A percentile compares a stretch with the other conserved stretches of the same genome.
phyloP scores from a whole-genome alignment of 2,888 invertebrate species.

The Agrotis ipsilon region DNA sequence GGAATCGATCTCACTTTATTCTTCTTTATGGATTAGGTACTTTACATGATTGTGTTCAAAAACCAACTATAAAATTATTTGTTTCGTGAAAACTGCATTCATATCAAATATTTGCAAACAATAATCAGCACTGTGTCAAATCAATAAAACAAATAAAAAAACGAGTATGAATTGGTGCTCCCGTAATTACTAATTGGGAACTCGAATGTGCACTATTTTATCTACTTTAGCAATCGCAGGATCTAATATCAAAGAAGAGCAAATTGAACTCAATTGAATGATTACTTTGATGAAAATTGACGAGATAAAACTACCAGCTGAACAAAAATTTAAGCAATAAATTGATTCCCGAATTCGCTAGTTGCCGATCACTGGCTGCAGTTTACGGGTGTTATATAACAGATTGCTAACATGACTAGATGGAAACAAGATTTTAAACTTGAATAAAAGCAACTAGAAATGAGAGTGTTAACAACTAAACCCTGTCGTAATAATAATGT shows the following conservation, averaged over 20 bases:
- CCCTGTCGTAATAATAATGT: not conserved
- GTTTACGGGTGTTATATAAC: conserved; percentile 13
- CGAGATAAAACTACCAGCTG: conserved; percentile 48
- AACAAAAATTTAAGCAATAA: conserved; percentile 50
- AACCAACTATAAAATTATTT: not conserved
- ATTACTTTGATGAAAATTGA: conserved; percentile 58
- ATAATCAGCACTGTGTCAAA: not conserved
- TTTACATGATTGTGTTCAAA: not conserved
- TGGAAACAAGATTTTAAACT: not conserved
- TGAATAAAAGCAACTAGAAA: too few species aligned
- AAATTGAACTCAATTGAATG: conserved; percentile 66
- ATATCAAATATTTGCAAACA: conserved; percentile 1
- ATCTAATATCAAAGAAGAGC: conserved; percentile 48
- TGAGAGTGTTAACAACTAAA: not conserved
- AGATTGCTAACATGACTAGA: conserved; percentile 1
- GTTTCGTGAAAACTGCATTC: not conserved
- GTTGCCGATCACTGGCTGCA: conserved; percentile 15
- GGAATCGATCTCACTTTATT: not conserved
- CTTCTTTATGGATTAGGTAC: not conserved
- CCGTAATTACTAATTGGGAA: conserved; percentile 22
- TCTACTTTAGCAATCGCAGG: conserved; percentile 45
- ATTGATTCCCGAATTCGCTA: conserved; percentile 51
- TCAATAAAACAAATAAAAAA: conserved; percentile 19
- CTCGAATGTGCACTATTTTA: conserved; percentile 48
- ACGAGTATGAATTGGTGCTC: conserved; percentile 5